phyloP scores from a whole-genome alignment of 2,797 vertebrate genomes.

The Cetoscarus ocellatus region DNA sequence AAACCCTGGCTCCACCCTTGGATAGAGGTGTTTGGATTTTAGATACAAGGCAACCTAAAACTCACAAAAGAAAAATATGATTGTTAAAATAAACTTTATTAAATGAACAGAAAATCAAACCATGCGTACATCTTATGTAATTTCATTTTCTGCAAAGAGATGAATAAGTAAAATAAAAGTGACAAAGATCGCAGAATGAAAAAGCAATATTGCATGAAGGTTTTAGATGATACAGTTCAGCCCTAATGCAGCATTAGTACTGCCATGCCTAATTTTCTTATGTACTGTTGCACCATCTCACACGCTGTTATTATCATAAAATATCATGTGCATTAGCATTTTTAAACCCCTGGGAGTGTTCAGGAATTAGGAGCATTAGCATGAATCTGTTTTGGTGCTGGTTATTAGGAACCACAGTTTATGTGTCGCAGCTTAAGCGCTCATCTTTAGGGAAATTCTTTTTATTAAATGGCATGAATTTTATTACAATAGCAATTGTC shows the following conservation, averaged over 20 bases:
- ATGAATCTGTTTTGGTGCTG: constrained; percentile 35
- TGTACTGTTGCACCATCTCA: background rate
- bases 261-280: background rate
- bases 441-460: constrained; percentile 41
- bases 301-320: constrained; percentile 10
- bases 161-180: too few species aligned
- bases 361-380: constrained; percentile 19
- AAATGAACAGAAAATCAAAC: too few species aligned
- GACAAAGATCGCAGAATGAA: background rate
- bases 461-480: constrained; percentile 32
- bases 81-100: too few species aligned
- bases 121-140: too few species aligned
- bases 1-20: too few species aligned
- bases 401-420: constrained; percentile 44
- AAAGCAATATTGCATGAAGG: background rate
- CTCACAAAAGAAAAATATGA: too few species aligned
- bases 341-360: constrained; percentile 19
- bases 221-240: background rate
- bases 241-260: background rate
- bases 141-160: too few species aligned
- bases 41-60: too few species aligned
- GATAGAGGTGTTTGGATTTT: too few species aligned
- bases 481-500: constrained; percentile 44
- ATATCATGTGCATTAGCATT: constrained; percentile 10
- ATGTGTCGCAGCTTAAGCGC: constrained; percentile 35